Evolutionary conservation across 2,113 vertebrate genomes (phyloP), one percentile per base, ranked within the genome.

Genomic region (Scartelaos histophorus): DNA sequence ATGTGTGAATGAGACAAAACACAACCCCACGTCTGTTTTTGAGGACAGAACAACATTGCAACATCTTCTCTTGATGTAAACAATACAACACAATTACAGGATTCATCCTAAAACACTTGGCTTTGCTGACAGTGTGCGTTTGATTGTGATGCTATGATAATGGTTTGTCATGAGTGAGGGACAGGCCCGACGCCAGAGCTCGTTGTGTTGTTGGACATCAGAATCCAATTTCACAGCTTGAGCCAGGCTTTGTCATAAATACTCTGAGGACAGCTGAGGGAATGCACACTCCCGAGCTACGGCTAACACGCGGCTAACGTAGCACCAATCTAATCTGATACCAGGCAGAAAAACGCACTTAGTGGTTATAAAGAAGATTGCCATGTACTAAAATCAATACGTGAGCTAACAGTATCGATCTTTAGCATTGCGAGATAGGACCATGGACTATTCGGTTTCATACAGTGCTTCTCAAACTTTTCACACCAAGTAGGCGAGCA

Each of bases 231-330:
- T 78, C 78, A 77, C 54, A 49, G 76, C 61, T 58, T 7, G n/a
- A 82, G 82, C 86, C 80, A 81, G 84, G 90, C 85, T 67, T 81
- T 82, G 81, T 71, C 78, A 87, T 58, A 25, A 79, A 86, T 81
- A 82, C 79, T 82, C 75, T 64, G 58, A 77, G 82, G 67, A 62
- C 68, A 47, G 71, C 49, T 19, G n/a, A 69, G 56, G 57, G 29
- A 58, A 21, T 10, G n/a, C n/a, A 38, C 0, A 3, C 25, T 46
- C 56, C 4, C 0, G 3, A 38, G 29, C 56, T 65, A 45, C 1
- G 22, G 57, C 49, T 58, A 80, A 73, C 69, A 21, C 13, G 13
- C 56, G 56, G 56, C 56, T 24, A 58, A 24, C 22, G 24, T 34
- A 61, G 25, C 58, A 61, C 15, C 2, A 0, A 5, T 5, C 24